A percentile compares a stretch with the other conserved stretches of the same genome.
Evolutionary conservation across 2,113 vertebrate genomes (phyloP).

Genomic region (Paracyprichromis sp.): DNA sequence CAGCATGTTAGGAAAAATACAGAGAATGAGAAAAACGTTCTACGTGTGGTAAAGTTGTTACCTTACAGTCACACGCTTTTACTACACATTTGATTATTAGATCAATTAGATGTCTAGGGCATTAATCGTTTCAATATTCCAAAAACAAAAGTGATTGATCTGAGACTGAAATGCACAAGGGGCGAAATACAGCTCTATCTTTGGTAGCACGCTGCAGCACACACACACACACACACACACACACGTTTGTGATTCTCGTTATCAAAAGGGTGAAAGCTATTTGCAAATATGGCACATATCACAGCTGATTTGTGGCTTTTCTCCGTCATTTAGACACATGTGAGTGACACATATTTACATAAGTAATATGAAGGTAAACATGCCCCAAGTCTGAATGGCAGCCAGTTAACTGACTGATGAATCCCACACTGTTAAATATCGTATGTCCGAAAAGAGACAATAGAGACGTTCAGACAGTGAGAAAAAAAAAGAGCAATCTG

Average conservation of each 20-base stretch:
- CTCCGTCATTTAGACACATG: neutral
- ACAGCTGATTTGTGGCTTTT: neutral
- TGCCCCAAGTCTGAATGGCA: neutral
- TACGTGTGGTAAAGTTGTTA: conserved; percentile 1
- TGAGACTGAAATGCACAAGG: neutral
- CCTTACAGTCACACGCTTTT: neutral
- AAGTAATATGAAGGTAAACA: neutral
- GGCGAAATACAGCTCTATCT: neutral
- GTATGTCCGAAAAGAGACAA: neutral
- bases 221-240: neutral
- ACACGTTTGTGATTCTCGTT: neutral
- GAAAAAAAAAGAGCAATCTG: neutral
- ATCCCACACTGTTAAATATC: neutral
- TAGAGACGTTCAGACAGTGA: neutral
- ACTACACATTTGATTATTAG: neutral
- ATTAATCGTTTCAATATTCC: neutral
- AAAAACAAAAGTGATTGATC: neutral
- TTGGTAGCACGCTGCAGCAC: neutral
- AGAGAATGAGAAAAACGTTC: neutral
- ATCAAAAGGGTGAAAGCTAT: neutral
- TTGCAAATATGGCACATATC: neutral
- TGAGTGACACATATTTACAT: neutral
- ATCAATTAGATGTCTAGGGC: neutral
- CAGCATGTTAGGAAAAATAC: neutral
- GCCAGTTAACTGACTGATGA: neutral